Evolutionary conservation across 1,140 invertebrate species (phyloP).

Genomic region (Drosophila saltans): DNA sequence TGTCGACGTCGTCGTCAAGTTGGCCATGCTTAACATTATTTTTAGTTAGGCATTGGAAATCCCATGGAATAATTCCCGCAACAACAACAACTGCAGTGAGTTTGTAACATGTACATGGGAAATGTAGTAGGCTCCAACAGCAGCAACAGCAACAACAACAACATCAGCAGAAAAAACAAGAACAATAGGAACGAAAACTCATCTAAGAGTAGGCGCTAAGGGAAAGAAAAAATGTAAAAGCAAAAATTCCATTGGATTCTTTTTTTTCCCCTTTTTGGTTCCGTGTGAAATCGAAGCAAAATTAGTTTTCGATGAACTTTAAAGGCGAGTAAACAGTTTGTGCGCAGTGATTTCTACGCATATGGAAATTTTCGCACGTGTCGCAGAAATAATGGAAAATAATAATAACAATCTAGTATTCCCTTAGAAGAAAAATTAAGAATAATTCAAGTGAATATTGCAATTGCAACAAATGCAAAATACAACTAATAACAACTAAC

Average conservation of each 20-base stretch:
- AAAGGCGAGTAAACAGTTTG: constrained; percentile 78
- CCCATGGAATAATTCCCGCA: constrained; percentile 58
- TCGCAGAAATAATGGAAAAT: constrained; percentile 29
- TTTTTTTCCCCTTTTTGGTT: constrained; percentile 50
- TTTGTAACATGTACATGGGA: constrained; percentile 77
- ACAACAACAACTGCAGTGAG: constrained; percentile 32
- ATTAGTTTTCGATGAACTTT: constrained; percentile 83
- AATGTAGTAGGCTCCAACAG: constrained; percentile 68
- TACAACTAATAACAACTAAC: constrained; percentile 4
- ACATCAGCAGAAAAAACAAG: constrained; percentile 19
- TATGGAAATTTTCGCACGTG: constrained; percentile 56
- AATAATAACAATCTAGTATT: constrained; percentile 14
- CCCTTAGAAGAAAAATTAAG: constrained; percentile 10
- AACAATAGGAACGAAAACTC: constrained; percentile 23
- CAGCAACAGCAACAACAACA: constrained; percentile 23
- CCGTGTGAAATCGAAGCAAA: constrained; percentile 80
- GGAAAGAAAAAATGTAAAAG: constrained; percentile 78
- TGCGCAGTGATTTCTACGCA: constrained; percentile 41
- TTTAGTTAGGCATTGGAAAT: constrained; percentile 77
- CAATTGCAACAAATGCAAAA: constrained; percentile 19
- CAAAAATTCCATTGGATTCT: constrained; percentile 80
- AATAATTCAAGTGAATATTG: constrained; percentile 12
- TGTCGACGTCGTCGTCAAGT: constrained; percentile 32
- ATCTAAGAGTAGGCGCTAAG: constrained; percentile 56
- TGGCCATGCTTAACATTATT: constrained; percentile 79